A percentile compares a stretch with the other conserved stretches of the same genome.
Evolutionary conservation across 2,113 vertebrate species (phyloP).

Genomic region (Onychorhynchus coronatus): DNA sequence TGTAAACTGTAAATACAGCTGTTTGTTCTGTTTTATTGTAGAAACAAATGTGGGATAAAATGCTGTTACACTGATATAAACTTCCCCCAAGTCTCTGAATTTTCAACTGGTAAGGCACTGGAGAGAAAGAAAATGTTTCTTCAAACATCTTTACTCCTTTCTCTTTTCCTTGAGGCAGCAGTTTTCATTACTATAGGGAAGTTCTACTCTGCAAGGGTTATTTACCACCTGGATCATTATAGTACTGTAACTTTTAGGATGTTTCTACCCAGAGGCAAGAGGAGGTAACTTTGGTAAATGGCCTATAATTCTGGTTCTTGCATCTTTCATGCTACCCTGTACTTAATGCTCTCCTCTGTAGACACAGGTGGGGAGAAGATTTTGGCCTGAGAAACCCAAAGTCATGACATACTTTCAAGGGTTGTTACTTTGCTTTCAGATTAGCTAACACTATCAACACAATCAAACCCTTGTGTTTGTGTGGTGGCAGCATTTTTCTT

Average conservation of each 20-base stretch:
- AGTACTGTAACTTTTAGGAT: conserved; percentile 19
- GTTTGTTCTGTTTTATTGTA: conserved; percentile 4
- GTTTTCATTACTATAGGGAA: not conserved
- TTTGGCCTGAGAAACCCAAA: conserved; percentile 25
- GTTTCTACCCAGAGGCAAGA: conserved; percentile 39
- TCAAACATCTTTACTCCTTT: not conserved
- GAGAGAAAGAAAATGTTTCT: not conserved
- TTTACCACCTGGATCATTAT: conserved; percentile 62
- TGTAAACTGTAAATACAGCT: not conserved
- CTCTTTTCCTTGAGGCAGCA: not conserved
- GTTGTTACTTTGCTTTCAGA: conserved; percentile 1
- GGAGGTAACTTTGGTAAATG: conserved; percentile 42
- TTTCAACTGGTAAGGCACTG: not conserved
- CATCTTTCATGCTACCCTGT: conserved; percentile 33
- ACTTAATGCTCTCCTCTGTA: not conserved
- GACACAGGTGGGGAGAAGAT: not conserved
- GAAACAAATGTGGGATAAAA: not conserved
- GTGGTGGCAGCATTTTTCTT: not conserved
- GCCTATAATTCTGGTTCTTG: conserved; percentile 62
- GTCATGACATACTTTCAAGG: not conserved
- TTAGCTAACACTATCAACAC: not conserved
- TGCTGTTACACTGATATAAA: not conserved
- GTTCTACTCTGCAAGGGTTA: conserved; percentile 22
- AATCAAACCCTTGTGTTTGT: not conserved
- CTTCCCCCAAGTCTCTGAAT: not conserved